These are phyloP conservation scores for Crocidura indochinensis DNA, from an alignment of 2,797 vertebrate species.

Conservation along the genomic window DNA sequence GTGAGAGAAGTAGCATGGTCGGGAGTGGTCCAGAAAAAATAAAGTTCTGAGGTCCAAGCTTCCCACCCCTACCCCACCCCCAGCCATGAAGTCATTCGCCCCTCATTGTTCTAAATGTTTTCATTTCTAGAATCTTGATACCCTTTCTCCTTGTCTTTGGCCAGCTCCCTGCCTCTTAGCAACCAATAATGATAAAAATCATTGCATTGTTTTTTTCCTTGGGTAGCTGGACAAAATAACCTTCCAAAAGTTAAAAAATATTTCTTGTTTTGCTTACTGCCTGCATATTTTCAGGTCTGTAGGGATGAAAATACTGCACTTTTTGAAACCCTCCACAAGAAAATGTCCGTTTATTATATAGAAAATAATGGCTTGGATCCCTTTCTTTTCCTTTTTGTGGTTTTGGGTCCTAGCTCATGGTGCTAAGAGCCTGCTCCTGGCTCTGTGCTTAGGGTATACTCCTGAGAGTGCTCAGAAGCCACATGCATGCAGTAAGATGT, in stretches of 20 bases:
- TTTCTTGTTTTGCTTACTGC: constrained; percentile 15
- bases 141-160: neutral
- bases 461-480: no score
- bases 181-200: neutral
- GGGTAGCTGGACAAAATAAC: constrained; percentile 30
- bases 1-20: no score
- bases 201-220: neutral
- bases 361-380: neutral
- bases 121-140: constrained; percentile 59
- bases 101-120: constrained; percentile 39
- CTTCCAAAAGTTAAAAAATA: constrained; percentile 45
- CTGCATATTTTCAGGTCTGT: neutral
- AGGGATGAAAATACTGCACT: constrained; percentile 14
- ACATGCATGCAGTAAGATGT: no score
- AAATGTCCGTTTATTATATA: neutral
- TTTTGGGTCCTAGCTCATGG: no score
- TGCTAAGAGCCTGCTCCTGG: no score
- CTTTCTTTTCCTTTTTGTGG: no score
- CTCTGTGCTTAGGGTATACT: no score
- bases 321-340: constrained; percentile 17
- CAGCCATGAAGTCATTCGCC: neutral
- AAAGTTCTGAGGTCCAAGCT: neutral
- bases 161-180: neutral
- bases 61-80: neutral
- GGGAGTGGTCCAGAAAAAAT: no score